phyloP scores from a whole-genome alignment of 1,140 invertebrate species.

The Cylas formicarius region DNA sequence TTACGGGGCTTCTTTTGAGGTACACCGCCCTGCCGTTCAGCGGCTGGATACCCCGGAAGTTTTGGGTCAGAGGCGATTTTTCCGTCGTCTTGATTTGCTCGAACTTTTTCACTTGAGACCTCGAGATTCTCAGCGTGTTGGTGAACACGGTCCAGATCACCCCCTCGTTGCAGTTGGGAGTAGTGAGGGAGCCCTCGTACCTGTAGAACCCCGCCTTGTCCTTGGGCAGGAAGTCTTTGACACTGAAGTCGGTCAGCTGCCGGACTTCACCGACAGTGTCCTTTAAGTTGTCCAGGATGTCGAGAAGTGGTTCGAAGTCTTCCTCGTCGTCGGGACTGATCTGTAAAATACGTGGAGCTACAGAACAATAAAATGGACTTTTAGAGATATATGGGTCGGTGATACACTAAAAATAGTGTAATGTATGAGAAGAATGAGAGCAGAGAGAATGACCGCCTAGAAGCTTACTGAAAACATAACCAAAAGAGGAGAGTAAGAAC shows the following conservation, averaged over 20 bases:
- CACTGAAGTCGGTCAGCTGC: conserved; percentile 18
- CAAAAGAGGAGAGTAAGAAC: too few relatives aligned
- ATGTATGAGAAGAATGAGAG: too few relatives aligned
- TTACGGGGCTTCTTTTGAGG: conserved; percentile 26
- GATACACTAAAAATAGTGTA: too few relatives aligned
- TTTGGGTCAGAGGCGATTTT: conserved; percentile 39
- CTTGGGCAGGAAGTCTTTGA: conserved; percentile 45
- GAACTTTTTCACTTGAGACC: conserved; percentile 49
- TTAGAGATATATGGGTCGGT: too few relatives aligned
- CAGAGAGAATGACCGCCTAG: too few relatives aligned
- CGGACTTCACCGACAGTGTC: conserved; percentile 27
- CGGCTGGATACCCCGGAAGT: conserved; percentile 42
- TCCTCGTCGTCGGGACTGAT: conserved; percentile 34
- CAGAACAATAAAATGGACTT: not conserved
- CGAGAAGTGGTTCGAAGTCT: conserved; percentile 45
- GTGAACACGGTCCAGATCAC: conserved; percentile 68
- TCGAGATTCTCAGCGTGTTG: conserved; percentile 51
- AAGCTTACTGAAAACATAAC: too few relatives aligned
- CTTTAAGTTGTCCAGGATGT: conserved; percentile 44
- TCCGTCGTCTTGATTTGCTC: conserved; percentile 39
- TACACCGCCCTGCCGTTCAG: conserved; percentile 33
- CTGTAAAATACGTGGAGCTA: conserved; percentile 24
- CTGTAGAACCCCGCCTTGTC: conserved; percentile 52
- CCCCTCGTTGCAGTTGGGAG: conserved; percentile 62
- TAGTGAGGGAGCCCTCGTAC: conserved; percentile 69